Percentiles rank a stretch among this genome's conserved stretches.
These are phyloP conservation scores for Eufriesea mexicana DNA, from an alignment of 1,140 invertebrate genomes.

Conservation along the genomic window DNA sequence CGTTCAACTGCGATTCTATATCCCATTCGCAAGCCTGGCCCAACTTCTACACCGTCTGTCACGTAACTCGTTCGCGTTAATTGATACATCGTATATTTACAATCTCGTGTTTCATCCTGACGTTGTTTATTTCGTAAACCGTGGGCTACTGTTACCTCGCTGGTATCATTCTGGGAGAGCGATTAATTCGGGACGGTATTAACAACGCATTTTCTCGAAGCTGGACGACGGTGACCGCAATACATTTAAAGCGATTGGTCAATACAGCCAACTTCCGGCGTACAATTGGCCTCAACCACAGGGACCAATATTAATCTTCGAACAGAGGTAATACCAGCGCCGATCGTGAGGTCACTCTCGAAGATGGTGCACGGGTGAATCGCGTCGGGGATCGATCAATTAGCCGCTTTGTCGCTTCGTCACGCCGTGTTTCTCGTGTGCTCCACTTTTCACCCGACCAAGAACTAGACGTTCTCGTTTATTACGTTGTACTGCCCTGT, in stretches of 20 bases:
- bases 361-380: conserved; percentile 59
- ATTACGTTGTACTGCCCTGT: conserved; percentile 5
- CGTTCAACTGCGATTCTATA: too few relatives aligned
- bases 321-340: neutral
- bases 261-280: conserved; percentile 11
- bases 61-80: too few relatives aligned
- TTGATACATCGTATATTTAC: too few relatives aligned
- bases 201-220: neutral
- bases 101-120: neutral
- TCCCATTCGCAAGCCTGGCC: too few relatives aligned
- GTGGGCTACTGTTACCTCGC: too few relatives aligned
- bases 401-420: conserved; percentile 66
- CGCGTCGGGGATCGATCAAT: conserved; percentile 64
- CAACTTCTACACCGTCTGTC: too few relatives aligned
- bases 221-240: too few relatives aligned
- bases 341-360: conserved; percentile 38
- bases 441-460: conserved; percentile 62
- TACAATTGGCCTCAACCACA: conserved; percentile 38
- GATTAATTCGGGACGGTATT: conserved; percentile 6
- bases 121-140: neutral
- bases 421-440: conserved; percentile 59
- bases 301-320: conserved; percentile 38
- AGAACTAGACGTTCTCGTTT: conserved; percentile 36
- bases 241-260: neutral
- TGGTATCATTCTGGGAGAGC: neutral